phyloP scores from a whole-genome alignment of 2,888 invertebrate genomes.

The Xestia ashworthii region DNA sequence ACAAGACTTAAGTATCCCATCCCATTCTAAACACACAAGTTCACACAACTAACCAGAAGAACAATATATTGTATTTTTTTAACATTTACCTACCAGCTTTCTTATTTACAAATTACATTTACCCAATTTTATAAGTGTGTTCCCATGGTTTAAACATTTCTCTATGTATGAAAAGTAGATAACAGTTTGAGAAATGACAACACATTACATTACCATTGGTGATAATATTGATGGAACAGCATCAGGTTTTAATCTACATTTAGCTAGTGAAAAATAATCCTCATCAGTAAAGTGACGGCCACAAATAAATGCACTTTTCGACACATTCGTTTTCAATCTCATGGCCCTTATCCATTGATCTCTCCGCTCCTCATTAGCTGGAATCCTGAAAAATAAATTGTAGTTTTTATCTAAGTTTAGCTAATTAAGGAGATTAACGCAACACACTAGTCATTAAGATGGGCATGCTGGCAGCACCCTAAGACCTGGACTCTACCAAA shows the following conservation, averaged over 20 bases:
- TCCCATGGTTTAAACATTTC: not conserved
- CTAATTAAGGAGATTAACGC: not conserved
- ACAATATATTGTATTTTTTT: not conserved
- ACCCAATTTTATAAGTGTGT: not conserved
- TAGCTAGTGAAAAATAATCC: not conserved
- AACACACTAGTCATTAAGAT: not conserved
- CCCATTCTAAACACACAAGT: too few relatives aligned
- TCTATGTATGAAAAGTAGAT: not conserved
- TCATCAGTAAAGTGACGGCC: constrained; percentile 8
- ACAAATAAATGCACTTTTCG: constrained; percentile 1
- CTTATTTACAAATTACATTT: not conserved
- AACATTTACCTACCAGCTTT: not conserved
- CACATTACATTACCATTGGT: constrained; percentile 9
- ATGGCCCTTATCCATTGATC: constrained; percentile 3
- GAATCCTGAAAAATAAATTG: not conserved
- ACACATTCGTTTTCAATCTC: not conserved
- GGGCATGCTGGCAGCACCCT: not conserved
- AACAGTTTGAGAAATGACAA: not conserved
- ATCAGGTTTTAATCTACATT: not conserved
- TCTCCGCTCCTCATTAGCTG: not conserved
- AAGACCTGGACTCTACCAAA: not conserved
- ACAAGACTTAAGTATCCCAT: not conserved
- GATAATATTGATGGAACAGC: constrained; percentile 6
- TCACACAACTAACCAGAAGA: not conserved
- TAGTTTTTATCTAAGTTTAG: not conserved